phyloP scores from a whole-genome alignment of 2,113 vertebrate species.

The Polyodon spathula region DNA sequence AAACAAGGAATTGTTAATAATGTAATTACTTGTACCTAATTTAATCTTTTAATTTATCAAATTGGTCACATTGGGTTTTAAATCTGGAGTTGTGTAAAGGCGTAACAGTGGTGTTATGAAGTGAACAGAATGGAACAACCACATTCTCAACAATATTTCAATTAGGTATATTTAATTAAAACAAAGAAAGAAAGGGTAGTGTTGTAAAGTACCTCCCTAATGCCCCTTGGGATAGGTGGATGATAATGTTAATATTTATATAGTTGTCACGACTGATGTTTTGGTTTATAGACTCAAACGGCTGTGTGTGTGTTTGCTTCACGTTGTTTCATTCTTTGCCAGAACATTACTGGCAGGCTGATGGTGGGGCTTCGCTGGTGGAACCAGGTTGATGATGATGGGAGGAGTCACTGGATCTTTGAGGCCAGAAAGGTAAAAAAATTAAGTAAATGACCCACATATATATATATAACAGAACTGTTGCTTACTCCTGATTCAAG shows the following conservation, averaged over 20 bases:
- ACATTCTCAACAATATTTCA: background rate
- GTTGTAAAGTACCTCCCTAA: no score
- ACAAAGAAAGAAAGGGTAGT: no score
- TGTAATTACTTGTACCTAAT: no score
- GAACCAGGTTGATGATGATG: slow-evolving; percentile 95
- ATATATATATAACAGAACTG: background rate
- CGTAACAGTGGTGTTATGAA: no score
- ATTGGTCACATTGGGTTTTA: no score
- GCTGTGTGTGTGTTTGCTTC: background rate
- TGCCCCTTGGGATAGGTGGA: no score
- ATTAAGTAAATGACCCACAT: background rate
- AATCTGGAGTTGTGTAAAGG: no score
- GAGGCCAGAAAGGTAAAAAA: slow-evolving; percentile 77
- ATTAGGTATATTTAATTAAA: no score
- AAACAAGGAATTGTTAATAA: background rate
- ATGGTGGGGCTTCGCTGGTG: slow-evolving; percentile 94
- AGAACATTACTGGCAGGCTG: slow-evolving; percentile 86
- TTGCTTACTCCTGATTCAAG: no score
- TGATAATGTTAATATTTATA: no score
- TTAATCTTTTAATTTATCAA: no score
- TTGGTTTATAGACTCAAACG: background rate
- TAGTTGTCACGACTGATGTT: background rate
- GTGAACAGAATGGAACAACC: no score
- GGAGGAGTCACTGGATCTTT: slow-evolving; percentile 86
- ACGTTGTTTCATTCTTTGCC: background rate